A percentile compares a stretch with the other conserved stretches of the same genome.
These are phyloP conservation scores for Corapipo altera DNA, from an alignment of 2,113 vertebrate species.

Conservation along the genomic window DNA sequence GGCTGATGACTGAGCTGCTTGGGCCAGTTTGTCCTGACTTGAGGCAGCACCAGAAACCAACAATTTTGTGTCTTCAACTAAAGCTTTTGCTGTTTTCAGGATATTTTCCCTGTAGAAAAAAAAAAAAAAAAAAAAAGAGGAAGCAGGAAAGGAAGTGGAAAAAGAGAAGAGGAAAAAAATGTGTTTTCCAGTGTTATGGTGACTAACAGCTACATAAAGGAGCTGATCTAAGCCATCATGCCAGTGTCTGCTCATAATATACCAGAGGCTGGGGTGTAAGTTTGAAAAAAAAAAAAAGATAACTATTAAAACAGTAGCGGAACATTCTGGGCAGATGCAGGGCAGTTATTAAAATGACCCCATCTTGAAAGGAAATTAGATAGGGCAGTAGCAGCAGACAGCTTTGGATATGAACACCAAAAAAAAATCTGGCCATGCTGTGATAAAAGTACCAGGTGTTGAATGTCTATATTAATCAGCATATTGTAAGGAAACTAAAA, in stretches of 20 bases:
- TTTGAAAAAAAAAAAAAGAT: neutral
- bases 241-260: neutral
- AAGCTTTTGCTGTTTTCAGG: conserved; percentile 95
- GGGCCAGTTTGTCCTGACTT: conserved; percentile 93
- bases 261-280: neutral
- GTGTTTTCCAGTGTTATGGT: neutral
- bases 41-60: conserved; percentile 95
- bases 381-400: neutral
- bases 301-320: neutral
- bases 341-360: neutral
- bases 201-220: neutral
- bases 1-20: conserved; percentile 95
- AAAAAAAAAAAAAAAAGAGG: neutral
- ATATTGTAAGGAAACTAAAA: neutral
- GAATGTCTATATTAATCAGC: neutral
- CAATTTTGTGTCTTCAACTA: conserved; percentile 97
- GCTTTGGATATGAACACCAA: neutral
- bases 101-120: conserved; percentile 88
- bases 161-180: neutral
- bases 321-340: neutral
- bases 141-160: neutral
- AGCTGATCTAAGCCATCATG: neutral
- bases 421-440: neutral
- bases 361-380: neutral
- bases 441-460: neutral